Base-by-base conservation (phyloP, 2,797 vertebrate species). In the Hemibagrus guttatus region DNA sequence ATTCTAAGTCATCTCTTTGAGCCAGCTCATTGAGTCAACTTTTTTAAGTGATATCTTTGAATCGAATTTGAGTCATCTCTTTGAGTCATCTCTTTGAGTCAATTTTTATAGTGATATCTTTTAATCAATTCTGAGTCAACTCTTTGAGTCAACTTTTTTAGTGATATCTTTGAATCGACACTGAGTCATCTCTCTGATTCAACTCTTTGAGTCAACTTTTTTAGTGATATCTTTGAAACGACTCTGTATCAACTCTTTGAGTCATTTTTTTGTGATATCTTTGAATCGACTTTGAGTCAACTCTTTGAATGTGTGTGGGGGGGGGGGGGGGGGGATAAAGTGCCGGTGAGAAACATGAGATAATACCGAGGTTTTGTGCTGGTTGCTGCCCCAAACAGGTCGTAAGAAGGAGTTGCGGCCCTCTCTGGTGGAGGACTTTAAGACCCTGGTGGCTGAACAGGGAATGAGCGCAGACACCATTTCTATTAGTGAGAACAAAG, bases 351-450 rank as follows among this genome's bases (percentile, higher is more conserved):
- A 56, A 35, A 78, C 16, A 56, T 31, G 14, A 21, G n/a, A 7
- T 12, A 31, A 31, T 8, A 78, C 0, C 35, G 4, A 58, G 28
- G 17, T 11, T 61, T 80, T 79, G 59, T 64, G 46, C 19, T 64
- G n/a, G 6, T 74, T 31, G 31, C 39, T 88, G 76, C 88, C 39
- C 82, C 86, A 75, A 83, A 54, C 91, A 99, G 98, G 97, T 56
- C 95, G 98, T 63, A 93, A 91, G 31, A 96, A 88, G 0, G 85
- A 94, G 59, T 92, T 99, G 87, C 93, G 95, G 21, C 90, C 93
- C 2, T 93, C 94, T 0, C 91, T 98, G 78, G 80, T 96, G n/a
- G 94, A 95, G 0, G 94, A 96, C 69, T 99, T 98, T 91, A 95
- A 92, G 90, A 94, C 94, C 49, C 91, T 97, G 63, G 96, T 94